These are phyloP conservation scores for Glossophaga mutica DNA, from an alignment of 2,797 vertebrate genomes.

Conservation along the genomic window DNA sequence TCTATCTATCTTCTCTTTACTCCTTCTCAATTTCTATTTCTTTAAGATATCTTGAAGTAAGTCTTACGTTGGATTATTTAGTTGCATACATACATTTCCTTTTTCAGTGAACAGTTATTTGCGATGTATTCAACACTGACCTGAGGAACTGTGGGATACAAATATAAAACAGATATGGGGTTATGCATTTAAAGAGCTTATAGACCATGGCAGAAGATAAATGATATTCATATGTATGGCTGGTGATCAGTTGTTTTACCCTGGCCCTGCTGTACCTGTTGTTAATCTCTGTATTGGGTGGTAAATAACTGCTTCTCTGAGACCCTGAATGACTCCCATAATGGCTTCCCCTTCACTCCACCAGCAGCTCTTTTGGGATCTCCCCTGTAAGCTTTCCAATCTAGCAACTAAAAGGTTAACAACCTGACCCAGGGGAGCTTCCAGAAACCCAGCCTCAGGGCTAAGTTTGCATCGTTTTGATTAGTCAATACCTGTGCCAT, in stretches of 20 bases:
- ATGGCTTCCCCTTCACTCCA: not conserved
- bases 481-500: not conserved
- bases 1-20: not conserved
- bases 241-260: not conserved
- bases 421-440: not conserved
- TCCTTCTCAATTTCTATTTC: not conserved
- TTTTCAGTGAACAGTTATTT: slow-evolving; percentile 11
- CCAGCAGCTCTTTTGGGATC: not conserved
- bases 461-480: not conserved
- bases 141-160: not conserved
- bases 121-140: slow-evolving; percentile 12
- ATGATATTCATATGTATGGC: not conserved
- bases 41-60: slow-evolving; percentile 1
- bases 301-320: not conserved
- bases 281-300: not conserved
- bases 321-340: not conserved
- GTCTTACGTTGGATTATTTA: slow-evolving; percentile 14
- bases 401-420: slow-evolving; percentile 19
- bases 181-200: not conserved
- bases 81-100: slow-evolving; percentile 18
- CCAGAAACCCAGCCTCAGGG: not conserved
- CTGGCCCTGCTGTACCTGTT: not conserved
- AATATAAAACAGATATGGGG: not conserved
- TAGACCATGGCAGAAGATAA: not conserved
- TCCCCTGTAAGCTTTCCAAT: not conserved